Conservation (phyloP, 2,113 vertebrate species). For the Sprattus sprattus region DNA sequence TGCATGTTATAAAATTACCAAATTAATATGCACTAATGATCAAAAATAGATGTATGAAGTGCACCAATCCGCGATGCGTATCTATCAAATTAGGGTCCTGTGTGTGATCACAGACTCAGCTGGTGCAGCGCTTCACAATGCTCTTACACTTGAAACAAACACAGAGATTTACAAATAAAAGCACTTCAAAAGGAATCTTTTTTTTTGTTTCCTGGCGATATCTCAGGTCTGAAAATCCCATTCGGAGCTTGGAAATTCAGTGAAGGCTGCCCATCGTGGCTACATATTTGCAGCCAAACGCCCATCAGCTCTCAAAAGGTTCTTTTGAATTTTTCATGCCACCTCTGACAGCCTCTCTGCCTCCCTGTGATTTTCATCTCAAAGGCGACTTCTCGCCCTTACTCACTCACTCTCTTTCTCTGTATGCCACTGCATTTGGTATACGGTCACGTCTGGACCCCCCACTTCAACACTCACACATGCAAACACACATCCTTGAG, state of each 20-base stretch:
- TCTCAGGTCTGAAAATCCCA: conserved; percentile 34
- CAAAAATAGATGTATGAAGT: too few species aligned
- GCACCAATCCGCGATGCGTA: too few species aligned
- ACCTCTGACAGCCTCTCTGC: conserved; percentile 42
- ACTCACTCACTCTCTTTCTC: background rate
- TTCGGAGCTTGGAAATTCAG: conserved; percentile 24
- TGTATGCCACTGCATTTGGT: conserved; percentile 39
- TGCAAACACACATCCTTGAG: background rate
- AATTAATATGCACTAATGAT: too few species aligned
- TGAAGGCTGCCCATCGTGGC: conserved; percentile 30
- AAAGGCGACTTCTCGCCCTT: conserved; percentile 37
- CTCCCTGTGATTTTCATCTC: conserved; percentile 55
- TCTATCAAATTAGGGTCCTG: too few species aligned
- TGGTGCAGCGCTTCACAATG: background rate
- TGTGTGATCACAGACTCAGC: background rate
- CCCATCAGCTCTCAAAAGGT: conserved; percentile 51
- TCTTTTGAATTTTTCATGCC: conserved; percentile 49
- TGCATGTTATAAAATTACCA: too few species aligned
- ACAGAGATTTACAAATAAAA: background rate
- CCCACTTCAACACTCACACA: conserved; percentile 6
- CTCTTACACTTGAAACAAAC: background rate
- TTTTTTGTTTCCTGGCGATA: conserved; percentile 4
- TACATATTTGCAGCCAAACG: conserved; percentile 38
- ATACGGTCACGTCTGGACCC: conserved; percentile 42
- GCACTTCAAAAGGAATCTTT: conserved; percentile 23